Evolutionary conservation across 2,797 vertebrate species (phyloP).

Genomic region (Buceros bicornis): DNA sequence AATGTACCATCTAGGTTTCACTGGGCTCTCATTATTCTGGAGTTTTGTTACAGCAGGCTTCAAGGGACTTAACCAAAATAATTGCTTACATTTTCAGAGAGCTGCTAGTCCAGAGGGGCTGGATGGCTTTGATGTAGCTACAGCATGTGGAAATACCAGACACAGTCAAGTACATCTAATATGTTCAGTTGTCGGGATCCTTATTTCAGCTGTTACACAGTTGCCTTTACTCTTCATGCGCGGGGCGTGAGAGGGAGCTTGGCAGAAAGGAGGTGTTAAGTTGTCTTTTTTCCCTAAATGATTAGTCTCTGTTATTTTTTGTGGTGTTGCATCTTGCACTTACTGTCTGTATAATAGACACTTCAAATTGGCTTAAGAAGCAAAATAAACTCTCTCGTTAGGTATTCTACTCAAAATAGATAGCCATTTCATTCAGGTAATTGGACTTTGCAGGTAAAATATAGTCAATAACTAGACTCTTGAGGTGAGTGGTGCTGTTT

Average conservation of each 20-base stretch:
- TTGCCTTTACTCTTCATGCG: not conserved
- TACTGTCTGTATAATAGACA: not conserved
- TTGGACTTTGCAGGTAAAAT: not conserved
- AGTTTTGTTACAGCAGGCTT: not conserved
- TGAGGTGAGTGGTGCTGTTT: not conserved
- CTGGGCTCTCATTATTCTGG: not conserved
- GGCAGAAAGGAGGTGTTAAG: not conserved
- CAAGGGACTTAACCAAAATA: not conserved
- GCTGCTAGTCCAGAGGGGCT: not conserved
- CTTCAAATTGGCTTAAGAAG: not conserved
- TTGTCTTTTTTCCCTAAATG: not conserved
- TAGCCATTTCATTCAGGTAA: not conserved
- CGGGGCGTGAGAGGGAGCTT: not conserved
- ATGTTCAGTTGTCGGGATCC: not conserved
- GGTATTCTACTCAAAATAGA: not conserved
- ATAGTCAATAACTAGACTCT: not conserved
- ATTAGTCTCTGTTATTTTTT: not conserved
- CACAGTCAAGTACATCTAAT: not conserved
- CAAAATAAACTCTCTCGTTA: not conserved
- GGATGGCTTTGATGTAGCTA: not conserved
- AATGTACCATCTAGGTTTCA: not conserved
- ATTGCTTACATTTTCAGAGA: not conserved
- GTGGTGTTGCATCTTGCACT: not conserved
- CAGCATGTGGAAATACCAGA: not conserved
- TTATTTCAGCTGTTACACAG: not conserved